phyloP scores from a whole-genome alignment of 2,888 invertebrate species.

The Sialis lutaria region DNA sequence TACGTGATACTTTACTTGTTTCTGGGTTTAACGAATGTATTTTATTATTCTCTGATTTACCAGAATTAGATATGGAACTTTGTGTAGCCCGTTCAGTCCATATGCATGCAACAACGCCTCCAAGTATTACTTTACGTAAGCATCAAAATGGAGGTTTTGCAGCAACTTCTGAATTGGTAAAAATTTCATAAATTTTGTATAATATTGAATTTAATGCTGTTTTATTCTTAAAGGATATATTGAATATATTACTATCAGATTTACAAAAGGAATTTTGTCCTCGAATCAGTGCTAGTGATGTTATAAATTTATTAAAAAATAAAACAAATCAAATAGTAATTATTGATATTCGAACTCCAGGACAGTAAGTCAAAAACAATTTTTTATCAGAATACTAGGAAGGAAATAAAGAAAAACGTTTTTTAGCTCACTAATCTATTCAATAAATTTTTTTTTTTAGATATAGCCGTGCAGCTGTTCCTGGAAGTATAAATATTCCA shows the following conservation, averaged over 20 bases:
- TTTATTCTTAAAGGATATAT: conserved; percentile 38
- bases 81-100: conserved; percentile 78
- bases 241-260: conserved; percentile 46
- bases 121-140: conserved; percentile 71
- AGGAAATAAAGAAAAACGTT: background rate
- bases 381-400: conserved; percentile 12
- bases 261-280: conserved; percentile 62
- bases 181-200: conserved; percentile 1
- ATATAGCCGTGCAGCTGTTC: conserved; percentile 61
- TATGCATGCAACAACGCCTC: conserved; percentile 72
- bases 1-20: conserved; percentile 63
- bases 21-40: conserved; percentile 99
- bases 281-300: conserved; percentile 71
- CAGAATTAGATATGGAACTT: conserved; percentile 88
- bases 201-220: background rate
- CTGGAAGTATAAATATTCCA: conserved; percentile 76
- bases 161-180: conserved; percentile 14
- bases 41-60: conserved; percentile 92
- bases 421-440: background rate
- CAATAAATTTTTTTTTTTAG: conserved; percentile 25
- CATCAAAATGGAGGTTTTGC: conserved; percentile 35
- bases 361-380: conserved; percentile 29
- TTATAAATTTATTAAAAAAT: conserved; percentile 52
- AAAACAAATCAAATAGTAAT: conserved; percentile 34
- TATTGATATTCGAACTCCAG: conserved; percentile 49